These are phyloP conservation scores for Pogonocherus hispidulus DNA, from an alignment of 2,888 invertebrate genomes.

Conservation along the genomic window DNA sequence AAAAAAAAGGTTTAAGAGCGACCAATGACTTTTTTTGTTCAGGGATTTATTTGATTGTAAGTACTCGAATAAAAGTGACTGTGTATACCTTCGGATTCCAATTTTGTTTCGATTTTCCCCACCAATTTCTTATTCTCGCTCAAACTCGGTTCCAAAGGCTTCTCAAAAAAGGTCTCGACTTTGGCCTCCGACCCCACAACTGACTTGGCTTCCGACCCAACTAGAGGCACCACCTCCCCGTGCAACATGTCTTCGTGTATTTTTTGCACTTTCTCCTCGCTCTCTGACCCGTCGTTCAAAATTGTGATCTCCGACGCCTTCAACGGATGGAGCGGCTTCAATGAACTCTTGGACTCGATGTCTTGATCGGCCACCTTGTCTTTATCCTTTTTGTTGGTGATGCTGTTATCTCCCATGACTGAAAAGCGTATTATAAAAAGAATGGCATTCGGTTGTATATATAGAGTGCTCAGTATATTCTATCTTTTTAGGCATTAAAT, in stretches of 20 bases:
- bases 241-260: no score
- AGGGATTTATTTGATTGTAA: no score
- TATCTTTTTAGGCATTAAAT: no score
- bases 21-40: no score
- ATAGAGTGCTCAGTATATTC: no score
- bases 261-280: slow-evolving; percentile 23
- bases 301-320: slow-evolving; percentile 6
- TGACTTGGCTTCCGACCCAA: background rate
- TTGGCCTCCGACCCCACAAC: background rate
- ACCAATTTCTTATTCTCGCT: background rate
- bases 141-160: background rate
- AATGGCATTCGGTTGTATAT: no score
- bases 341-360: slow-evolving; percentile 8
- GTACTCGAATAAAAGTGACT: no score
- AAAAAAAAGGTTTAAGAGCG: no score
- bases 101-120: background rate
- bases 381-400: slow-evolving; percentile 2
- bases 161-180: slow-evolving; percentile 7
- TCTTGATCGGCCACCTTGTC: background rate
- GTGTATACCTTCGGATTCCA: no score
- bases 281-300: background rate
- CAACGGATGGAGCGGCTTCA: slow-evolving; percentile 18
- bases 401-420: slow-evolving; percentile 31
- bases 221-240: no score
- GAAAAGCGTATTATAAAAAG: no score